A percentile compares a stretch with the other conserved stretches of the same genome.
Evolutionary conservation across 1,140 invertebrate species (phyloP).

Genomic region (Saxidomus purpurata): DNA sequence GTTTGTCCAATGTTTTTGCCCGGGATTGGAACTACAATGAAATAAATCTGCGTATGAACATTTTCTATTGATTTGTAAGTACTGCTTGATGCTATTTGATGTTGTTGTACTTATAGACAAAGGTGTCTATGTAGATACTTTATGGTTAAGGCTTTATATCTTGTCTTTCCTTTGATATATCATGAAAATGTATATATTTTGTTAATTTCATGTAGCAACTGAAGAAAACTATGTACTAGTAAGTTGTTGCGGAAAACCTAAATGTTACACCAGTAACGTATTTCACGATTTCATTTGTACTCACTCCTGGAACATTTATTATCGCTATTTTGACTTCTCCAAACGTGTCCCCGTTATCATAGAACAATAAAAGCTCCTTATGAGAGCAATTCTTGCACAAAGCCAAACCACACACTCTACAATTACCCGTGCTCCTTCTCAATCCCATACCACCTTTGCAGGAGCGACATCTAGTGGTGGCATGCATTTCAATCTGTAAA

Average conservation of each 20-base stretch:
- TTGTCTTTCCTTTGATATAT: neutral
- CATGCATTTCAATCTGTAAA: conserved; percentile 22
- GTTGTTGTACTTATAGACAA: no score
- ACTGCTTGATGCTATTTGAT: no score
- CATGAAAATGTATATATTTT: neutral
- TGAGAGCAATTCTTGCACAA: conserved; percentile 43
- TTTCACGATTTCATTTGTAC: neutral
- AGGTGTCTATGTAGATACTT: no score
- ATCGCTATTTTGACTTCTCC: conserved; percentile 6
- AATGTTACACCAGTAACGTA: neutral
- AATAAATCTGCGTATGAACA: no score
- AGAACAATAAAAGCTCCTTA: conserved; percentile 41
- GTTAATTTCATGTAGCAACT: no score
- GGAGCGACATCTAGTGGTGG: neutral
- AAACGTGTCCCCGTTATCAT: neutral
- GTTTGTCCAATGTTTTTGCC: no score
- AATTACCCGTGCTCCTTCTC: conserved; percentile 23
- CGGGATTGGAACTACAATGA: no score
- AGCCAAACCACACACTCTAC: conserved; percentile 55
- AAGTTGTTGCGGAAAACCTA: neutral
- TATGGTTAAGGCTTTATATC: no score
- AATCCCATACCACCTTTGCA: conserved; percentile 17
- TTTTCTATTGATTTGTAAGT: no score
- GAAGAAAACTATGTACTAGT: neutral
- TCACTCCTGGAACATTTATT: conserved; percentile 22